Evolutionary conservation across 2,888 invertebrate species (phyloP).

Genomic region (Tridacna gigas): DNA sequence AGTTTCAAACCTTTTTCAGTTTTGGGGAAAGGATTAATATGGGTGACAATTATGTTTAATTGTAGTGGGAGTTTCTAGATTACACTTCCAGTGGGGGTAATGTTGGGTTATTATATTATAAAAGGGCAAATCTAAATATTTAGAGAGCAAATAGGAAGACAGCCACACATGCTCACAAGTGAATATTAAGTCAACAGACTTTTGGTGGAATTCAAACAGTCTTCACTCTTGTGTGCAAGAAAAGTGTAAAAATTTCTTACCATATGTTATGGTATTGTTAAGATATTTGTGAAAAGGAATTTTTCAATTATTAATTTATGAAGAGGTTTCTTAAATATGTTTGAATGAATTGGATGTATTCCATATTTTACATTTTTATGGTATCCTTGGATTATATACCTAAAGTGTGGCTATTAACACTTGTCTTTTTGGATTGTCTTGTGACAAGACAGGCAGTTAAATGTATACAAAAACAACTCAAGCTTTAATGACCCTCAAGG

Average conservation of each 20-base stretch:
- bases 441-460: too few species aligned
- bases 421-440: too few species aligned
- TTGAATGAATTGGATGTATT: too few species aligned
- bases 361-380: too few species aligned
- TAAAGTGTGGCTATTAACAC: too few species aligned
- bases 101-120: conserved; percentile 1
- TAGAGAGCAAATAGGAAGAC: conserved; percentile 4
- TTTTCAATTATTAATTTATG: background rate
- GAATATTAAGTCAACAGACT: conserved; percentile 20
- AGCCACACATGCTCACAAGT: background rate
- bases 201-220: conserved; percentile 2
- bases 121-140: conserved; percentile 14
- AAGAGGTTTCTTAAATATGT: too few species aligned
- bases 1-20: too few species aligned
- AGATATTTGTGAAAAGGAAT: background rate
- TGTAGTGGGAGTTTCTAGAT: conserved; percentile 2
- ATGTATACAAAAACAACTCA: too few species aligned
- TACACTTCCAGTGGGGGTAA: conserved; percentile 9
- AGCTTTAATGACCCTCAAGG: too few species aligned
- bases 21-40: too few species aligned
- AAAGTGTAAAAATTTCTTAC: conserved; percentile 2
- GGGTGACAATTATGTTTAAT: conserved; percentile 2
- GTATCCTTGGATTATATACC: too few species aligned
- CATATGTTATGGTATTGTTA: background rate
- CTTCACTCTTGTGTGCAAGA: background rate